These are phyloP conservation scores for Grapholita molesta DNA, from an alignment of 1,140 invertebrate species.

Conservation along the genomic window DNA sequence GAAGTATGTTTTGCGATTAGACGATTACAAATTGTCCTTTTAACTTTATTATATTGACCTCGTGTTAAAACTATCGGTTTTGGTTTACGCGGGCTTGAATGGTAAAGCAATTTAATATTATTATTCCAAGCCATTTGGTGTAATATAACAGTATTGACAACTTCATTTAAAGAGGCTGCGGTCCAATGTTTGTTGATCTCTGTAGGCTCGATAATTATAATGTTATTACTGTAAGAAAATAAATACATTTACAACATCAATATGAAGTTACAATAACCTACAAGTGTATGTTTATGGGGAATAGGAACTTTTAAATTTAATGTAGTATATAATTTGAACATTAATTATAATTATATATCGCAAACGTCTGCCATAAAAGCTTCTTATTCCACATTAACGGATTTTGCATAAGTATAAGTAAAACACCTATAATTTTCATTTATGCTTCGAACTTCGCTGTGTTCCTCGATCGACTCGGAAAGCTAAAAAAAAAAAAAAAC, in stretches of 20 bases:
- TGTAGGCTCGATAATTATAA: not conserved
- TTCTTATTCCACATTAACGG: not conserved
- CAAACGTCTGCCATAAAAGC: not conserved
- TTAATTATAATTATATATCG: not conserved
- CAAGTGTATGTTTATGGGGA: not conserved
- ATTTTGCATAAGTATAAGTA: not conserved
- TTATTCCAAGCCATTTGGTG: conserved; percentile 38
- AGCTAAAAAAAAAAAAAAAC: not conserved
- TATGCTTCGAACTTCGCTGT: not conserved
- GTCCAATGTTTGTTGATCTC: not conserved
- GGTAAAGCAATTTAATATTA: conserved; percentile 50
- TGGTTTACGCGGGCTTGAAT: conserved; percentile 45
- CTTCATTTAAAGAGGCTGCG: not conserved
- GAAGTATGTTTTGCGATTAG: conserved; percentile 27
- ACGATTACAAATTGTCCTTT: conserved; percentile 43
- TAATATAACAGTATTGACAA: conserved; percentile 9
- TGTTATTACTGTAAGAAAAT: not conserved
- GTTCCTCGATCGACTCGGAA: not conserved
- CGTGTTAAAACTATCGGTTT: conserved; percentile 48
- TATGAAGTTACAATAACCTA: not conserved
- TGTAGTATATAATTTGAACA: not conserved
- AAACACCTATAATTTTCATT: not conserved
- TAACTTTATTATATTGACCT: conserved; percentile 61
- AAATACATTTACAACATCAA: not conserved
- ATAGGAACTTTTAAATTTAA: not conserved